phyloP scores from a whole-genome alignment of 2,797 vertebrate species.

The Cynodonichthys magdalenae region DNA sequence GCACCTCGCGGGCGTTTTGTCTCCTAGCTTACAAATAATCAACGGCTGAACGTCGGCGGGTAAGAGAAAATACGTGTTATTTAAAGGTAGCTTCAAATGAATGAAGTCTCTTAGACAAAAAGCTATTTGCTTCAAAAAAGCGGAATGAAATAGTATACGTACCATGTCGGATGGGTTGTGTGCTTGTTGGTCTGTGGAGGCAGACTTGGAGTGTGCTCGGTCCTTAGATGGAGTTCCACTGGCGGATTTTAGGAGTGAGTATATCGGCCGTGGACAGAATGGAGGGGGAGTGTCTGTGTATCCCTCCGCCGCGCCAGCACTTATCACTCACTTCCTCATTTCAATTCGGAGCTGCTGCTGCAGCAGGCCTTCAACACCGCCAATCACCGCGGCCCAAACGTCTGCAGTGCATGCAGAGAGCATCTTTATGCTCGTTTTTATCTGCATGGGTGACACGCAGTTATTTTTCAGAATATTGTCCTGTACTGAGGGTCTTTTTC shows the following conservation, averaged over 20 bases:
- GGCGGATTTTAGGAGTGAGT: conserved; percentile 67
- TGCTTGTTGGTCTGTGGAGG: conserved; percentile 70
- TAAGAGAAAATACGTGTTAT: not conserved
- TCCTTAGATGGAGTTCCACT: conserved; percentile 79
- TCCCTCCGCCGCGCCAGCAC: conserved; percentile 80
- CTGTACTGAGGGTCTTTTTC: not conserved
- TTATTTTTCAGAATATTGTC: not conserved
- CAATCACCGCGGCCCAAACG: conserved; percentile 50
- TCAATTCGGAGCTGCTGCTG: conserved; percentile 48
- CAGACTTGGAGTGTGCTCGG: conserved; percentile 65
- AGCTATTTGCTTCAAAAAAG: not conserved
- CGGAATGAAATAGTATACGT: conserved; percentile 72
- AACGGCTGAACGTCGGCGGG: conserved; percentile 22
- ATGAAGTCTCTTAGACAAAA: not conserved
- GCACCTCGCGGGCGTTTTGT: conserved; percentile 52
- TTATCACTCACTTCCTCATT: conserved; percentile 78
- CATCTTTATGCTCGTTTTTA: conserved; percentile 20
- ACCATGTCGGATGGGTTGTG: conserved; percentile 78
- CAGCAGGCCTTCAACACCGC: conserved; percentile 40
- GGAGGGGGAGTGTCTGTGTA: conserved; percentile 70
- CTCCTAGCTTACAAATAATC: conserved; percentile 26
- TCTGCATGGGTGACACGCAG: not conserved
- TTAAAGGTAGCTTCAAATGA: not conserved
- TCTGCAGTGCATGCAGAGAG: conserved; percentile 51
- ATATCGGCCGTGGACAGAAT: conserved; percentile 70